Percentiles rank a stretch among this genome's conserved stretches.
Conservation (phyloP, 2,113 vertebrate species). For the Esox niger region DNA sequence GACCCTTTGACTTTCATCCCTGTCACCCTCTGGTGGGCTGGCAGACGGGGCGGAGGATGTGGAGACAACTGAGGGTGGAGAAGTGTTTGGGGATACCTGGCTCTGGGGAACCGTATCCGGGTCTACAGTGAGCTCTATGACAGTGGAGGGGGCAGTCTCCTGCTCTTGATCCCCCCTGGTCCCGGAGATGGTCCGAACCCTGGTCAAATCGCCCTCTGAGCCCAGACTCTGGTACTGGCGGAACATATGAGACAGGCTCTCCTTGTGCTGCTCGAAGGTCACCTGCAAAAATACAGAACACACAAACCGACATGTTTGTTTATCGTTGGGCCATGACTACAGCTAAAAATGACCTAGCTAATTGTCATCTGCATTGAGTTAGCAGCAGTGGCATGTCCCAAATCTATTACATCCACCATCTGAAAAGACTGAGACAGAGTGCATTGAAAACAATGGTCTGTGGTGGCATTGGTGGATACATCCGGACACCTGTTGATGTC, state of each 20-base stretch:
- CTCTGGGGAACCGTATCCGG: constrained; percentile 25
- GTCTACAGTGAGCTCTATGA: constrained; percentile 64
- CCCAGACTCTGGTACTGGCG: constrained; percentile 82
- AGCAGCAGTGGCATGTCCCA: background rate
- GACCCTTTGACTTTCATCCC: constrained; percentile 32
- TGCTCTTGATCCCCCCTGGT: constrained; percentile 60
- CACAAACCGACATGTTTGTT: background rate
- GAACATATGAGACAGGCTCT: constrained; percentile 84
- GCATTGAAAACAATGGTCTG: constrained; percentile 51
- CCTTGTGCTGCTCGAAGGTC: constrained; percentile 94
- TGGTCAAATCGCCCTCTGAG: constrained; percentile 61
- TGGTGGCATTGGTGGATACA: constrained; percentile 70
- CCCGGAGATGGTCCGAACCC: constrained; percentile 75
- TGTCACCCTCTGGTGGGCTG: constrained; percentile 24
- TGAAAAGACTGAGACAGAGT: no score
- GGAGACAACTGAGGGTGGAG: background rate
- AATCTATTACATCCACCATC: background rate
- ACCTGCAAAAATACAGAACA: constrained; percentile 74
- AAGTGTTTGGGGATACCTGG: constrained; percentile 22
- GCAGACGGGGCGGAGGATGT: constrained; percentile 32
- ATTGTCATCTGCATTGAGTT: background rate
- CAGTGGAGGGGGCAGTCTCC: constrained; percentile 64
- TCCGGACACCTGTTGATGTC: constrained; percentile 65
- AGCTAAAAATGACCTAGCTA: no score
- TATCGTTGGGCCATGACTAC: background rate